Evolutionary conservation across 1,140 invertebrate species (phyloP), one percentile per base, ranked within the genome.

Genomic region (Octopus sinensis): DNA sequence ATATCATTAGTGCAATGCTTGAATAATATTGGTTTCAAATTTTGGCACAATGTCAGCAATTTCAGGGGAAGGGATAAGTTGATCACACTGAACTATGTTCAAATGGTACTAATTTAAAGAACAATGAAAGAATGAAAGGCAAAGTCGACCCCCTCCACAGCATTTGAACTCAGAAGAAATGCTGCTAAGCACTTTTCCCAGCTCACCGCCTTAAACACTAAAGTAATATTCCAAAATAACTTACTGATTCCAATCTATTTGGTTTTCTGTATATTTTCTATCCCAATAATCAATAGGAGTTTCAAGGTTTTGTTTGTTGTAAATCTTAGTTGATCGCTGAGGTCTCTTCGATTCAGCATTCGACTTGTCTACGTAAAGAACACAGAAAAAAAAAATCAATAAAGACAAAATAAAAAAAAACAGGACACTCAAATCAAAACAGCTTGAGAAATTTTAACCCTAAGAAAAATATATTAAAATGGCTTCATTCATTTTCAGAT

Each of bases 271-370:
- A 73, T 73, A 73, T n/a, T 73, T 73, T 73, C 68, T 73, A 1
- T 73, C 68, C 54, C 52, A 6, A 51, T 6, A 6, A 23, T 53
- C 43, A 83, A 85, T 3, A 76, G 81, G 52, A 81, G 53, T n/a
- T 53, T 78, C 84, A 82, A 83, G 80, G 81, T 84, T 10, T 83
- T 54, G 2, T 82, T 76, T 51, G 81, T 73, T 82, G 79, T 82
- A 30, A 81, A 9, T 17, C 68, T 73, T 73, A 6, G 68, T 73
- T 73, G 68, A 73, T 13, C 68, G 68, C 0, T 9, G 68, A 4
- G 1, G 7, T 3, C 30, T 73, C 13, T 6, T 73, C 13, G 68
- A 73, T 73, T 6, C 68, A 17, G 30, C 17, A n/a, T 73, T 13
- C 6, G 4, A 0, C 30, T 9, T 13, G 30, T 17, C 6, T n/a